Conservation (phyloP, 2,797 vertebrate species). For the Acanthurus tractus region DNA sequence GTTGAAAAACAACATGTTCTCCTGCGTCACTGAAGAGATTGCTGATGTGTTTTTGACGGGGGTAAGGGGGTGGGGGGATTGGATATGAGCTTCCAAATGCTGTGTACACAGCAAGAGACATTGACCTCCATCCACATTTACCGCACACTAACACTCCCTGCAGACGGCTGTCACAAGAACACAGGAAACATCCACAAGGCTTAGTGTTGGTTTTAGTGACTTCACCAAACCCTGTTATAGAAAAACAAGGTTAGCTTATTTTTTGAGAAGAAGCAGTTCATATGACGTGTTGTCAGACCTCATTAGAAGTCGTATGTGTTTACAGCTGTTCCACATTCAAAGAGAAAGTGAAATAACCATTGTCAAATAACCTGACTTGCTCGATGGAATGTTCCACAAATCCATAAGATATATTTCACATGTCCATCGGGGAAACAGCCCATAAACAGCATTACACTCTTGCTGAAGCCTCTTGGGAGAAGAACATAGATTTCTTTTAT, state of each 20-base stretch:
- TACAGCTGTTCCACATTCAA: no score
- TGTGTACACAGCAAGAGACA: conserved; percentile 77
- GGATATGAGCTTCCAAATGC: conserved; percentile 39
- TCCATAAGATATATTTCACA: no score
- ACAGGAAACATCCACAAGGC: not conserved
- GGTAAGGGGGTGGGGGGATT: conserved; percentile 2
- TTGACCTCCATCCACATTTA: conserved; percentile 62
- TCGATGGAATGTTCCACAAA: no score
- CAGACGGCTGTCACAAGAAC: conserved; percentile 24
- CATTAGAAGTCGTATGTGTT: no score
- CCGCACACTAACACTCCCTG: conserved; percentile 3
- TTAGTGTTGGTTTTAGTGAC: conserved; percentile 31
- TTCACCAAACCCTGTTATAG: not conserved
- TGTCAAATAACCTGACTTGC: no score
- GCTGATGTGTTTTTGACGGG: conserved; percentile 72
- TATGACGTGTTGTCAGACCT: no score
- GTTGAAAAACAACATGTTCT: conserved; percentile 67
- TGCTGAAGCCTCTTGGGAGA: no score
- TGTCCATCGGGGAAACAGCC: no score
- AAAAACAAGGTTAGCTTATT: not conserved
- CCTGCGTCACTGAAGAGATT: conserved; percentile 67
- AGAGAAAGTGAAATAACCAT: no score
- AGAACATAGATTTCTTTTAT: no score
- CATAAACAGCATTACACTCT: no score
- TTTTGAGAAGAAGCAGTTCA: no score